Evolutionary conservation across 1,140 invertebrate species (phyloP), one percentile per base, ranked within the genome.

Genomic region (Calephelis nemesis): DNA sequence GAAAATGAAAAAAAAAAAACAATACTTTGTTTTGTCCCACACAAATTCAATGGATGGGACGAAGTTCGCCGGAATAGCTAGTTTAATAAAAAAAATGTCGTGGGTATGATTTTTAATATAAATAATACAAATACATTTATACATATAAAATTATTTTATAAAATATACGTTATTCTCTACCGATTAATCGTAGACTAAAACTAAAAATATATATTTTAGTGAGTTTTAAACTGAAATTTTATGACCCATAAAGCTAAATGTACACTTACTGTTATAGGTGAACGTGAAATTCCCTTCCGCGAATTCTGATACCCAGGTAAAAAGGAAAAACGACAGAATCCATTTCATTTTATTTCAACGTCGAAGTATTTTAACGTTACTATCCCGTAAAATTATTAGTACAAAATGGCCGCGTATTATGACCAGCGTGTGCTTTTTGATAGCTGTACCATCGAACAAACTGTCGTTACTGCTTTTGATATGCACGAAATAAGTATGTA

Each of bases 251-350:
- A 64, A 67, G 63, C 7, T n/a, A 9, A 63, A 54, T 50, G 52
- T 12, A 7, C 63, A 80, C 76, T 76, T 63, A 78, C 78, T 80
- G 4, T 73, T 52, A 67, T 76, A 80, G 7, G 72, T 76, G 65
- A 80, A 80, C 47, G 71, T 76, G 4, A 72, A 75, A 71, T 73
- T 77, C 11, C 50, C 52, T 39, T 63, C 48, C 19, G 52, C 47
- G 15, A 40, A 39, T 58, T 65, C 68, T 30, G 10, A 65, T 39
- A 68, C 60, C 15, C 71, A 77, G 30, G 68, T 52, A 64, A 68
- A 13, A 65, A 58, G 70, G 45, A 66, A 68, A 58, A 73, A 64
- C 42, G 70, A 68, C 39, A 69, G 48, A 47, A 65, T 49, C 63
- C 63, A 67, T 66, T 68, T 73, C 76, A 80, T 80, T 66, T 68